Evolutionary conservation across 2,888 invertebrate species (phyloP), one percentile per base, ranked within the genome.

Genomic region (Acanthopleura granulata): DNA sequence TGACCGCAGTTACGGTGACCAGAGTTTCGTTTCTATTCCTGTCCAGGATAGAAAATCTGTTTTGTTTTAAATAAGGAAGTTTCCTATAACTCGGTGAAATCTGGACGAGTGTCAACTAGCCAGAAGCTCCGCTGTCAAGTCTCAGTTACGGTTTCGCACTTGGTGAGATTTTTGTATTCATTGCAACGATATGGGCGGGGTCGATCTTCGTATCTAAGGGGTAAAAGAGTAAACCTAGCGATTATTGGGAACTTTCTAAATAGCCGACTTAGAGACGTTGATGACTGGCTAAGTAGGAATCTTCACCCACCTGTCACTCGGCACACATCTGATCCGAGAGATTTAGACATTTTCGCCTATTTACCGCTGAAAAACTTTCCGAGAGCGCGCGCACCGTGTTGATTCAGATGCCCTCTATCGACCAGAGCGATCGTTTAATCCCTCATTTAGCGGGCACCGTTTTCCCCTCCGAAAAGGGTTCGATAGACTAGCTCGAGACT

Each of bases 361-460:
- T 66, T 66, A 27, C 66, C 18, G 27, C 15, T 18, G 66, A 27
- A 66, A 57, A 66, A 66, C 66, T 66, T 66, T 66, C 14, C 22
- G 22, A 27, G 22, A 27, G 6, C 25, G 25, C 22, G 16, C 22
- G 29, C 27, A 15, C 25, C 16, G 16, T 66, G 66, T 66, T 66
- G 29, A 25, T 66, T 66, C 66, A 66, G 66, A 66, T 66, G 66
- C 29, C 66, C 40, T 14, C 29, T 16, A 66, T 66, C 66, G 66
- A 66, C 22, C 66, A 15, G 12, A 18, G 6, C 27, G 25, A 66
- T 27, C 25, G 29, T 27, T 27, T 66, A 66, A 66, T 66, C 66
- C 29, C 66, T 27, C 16, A 22, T 66, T 66, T 9, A n/a, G 22
- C n/a, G 22, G 57, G 22, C 57, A 18, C 57, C 57, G 18, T 57